Base-by-base conservation (phyloP, 2,888 invertebrate species). In the Saturnia pavonia region DNA sequence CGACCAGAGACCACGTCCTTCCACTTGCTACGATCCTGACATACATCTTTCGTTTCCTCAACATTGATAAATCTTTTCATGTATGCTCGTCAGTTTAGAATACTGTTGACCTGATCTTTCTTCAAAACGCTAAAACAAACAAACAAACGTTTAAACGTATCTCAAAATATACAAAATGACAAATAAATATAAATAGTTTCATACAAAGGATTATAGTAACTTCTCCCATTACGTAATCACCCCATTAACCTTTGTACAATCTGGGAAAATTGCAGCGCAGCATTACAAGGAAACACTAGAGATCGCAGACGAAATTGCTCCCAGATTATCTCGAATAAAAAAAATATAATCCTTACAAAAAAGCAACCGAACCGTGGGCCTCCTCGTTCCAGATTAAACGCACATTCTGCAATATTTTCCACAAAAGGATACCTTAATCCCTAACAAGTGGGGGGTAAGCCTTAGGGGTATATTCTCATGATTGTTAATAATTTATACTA, bases 381-480 rank as follows among this genome's bases (percentile, higher is more conserved):
- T 77, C 82, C 77, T 77, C 83, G 81, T 78, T 82, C 78, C 85
- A 90, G 92, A 93, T 93, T 92, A 91, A 92, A 90, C 91, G 91
- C 87, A 90, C 89, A 90, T 88, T 91, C 91, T 88, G 92, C 92
- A 88, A 92, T 92, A 91, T 92, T 91, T 91, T 83, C 88, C 85
- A 92, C 92, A 91, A 93, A 92, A 92, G 91, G 90, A 89, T 92
- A 92, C 92, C 92, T 92, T 93, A 91, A 93, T 92, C 91, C 90
- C 82, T 87, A 85, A 88, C 91, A 92, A 92, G 92, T 91, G 87
- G 91, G 88, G 88, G 88, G 88, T 85, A 84, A 85, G 86, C 85
- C 81, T 80, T 80, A 75, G 72, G 82, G 85, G 80, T 82, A 83
- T 83, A 90, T 89, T 87, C 83, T 82, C 82, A 77, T 80, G 84